These are phyloP conservation scores for Hydrotaea cyrtoneurina DNA, from an alignment of 2,888 invertebrate genomes.

Conservation along the genomic window DNA sequence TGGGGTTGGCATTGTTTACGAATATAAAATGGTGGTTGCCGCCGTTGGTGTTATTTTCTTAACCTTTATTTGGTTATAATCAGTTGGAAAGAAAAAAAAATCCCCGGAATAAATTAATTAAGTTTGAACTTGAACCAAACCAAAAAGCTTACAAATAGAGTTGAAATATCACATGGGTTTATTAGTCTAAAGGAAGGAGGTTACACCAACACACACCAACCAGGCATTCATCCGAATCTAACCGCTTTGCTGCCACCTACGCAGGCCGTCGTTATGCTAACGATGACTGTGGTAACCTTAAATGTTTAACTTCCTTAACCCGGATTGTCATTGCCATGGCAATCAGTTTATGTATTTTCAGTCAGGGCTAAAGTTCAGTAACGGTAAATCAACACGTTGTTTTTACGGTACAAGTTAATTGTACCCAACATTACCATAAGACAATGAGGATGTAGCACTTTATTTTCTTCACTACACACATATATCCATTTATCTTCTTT, in stretches of 20 bases:
- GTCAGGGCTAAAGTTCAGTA: too few relatives aligned
- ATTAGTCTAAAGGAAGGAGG: neutral
- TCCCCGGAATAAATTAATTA: slow-evolving; percentile 53
- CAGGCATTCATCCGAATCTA: too few relatives aligned
- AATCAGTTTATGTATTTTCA: too few relatives aligned
- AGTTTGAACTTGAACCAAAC: slow-evolving; percentile 59
- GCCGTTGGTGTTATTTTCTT: slow-evolving; percentile 1
- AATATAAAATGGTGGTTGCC: neutral
- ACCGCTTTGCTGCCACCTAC: neutral
- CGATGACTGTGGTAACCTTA: neutral
- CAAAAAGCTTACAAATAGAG: neutral
- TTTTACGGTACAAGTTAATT: neutral
- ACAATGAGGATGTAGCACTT: neutral
- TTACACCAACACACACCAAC: too few relatives aligned
- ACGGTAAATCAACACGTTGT: slow-evolving; percentile 2
- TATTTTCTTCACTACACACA: neutral
- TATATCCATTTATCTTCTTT: slow-evolving; percentile 12
- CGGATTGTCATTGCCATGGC: too few relatives aligned
- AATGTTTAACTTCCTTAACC: too few relatives aligned
- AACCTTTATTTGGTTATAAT: slow-evolving; percentile 16
- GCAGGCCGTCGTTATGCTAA: too few relatives aligned
- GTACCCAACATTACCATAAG: neutral
- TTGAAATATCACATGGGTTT: neutral
- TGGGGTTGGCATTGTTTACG: slow-evolving; percentile 9
- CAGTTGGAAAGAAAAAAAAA: slow-evolving; percentile 6